Percentiles rank a stretch among this genome's conserved stretches.
phyloP scores from a whole-genome alignment of 2,797 vertebrate genomes.

The Myripristis murdjan region DNA sequence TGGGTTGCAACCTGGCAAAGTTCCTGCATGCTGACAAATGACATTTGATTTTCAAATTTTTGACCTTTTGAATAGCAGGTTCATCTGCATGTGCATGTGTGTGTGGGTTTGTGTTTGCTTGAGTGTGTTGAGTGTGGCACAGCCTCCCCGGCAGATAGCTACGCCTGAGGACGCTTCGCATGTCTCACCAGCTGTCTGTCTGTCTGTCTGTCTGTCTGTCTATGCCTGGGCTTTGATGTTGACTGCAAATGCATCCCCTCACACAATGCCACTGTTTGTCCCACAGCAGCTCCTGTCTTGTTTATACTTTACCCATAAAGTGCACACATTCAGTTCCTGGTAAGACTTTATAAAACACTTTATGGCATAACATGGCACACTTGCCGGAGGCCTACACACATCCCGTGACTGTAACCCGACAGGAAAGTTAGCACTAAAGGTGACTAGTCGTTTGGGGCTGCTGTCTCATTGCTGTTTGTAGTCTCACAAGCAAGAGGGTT shows the following conservation, averaged over 20 bases:
- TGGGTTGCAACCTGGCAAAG: constrained; percentile 31
- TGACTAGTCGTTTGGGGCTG: too few species aligned
- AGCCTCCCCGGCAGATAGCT: too few species aligned
- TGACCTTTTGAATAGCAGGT: constrained; percentile 33
- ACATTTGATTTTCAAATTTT: constrained; percentile 64
- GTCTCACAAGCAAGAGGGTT: constrained; percentile 43
- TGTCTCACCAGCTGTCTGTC: constrained; percentile 51
- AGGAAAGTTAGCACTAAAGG: too few species aligned
- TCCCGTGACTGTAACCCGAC: too few species aligned
- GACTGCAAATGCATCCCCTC: neutral
- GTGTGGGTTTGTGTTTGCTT: neutral
- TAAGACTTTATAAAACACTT: neutral
- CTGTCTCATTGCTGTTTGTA: constrained; percentile 16
- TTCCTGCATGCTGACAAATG: constrained; percentile 39
- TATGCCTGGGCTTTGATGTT: constrained; percentile 7
- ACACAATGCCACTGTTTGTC: neutral
- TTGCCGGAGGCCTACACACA: too few species aligned
- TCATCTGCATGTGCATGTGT: constrained; percentile 32
- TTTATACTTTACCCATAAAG: neutral
- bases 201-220: constrained; percentile 20
- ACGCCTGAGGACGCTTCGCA: constrained; percentile 31
- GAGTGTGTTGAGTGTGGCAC: neutral
- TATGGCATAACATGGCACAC: too few species aligned
- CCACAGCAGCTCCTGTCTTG: neutral
- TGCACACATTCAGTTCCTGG: neutral